Evolutionary conservation across 35 echinoderm and acorn worm genomes (phyloP), one percentile per base, ranked within the genome.

Genomic region (Apostichopus californicus): DNA sequence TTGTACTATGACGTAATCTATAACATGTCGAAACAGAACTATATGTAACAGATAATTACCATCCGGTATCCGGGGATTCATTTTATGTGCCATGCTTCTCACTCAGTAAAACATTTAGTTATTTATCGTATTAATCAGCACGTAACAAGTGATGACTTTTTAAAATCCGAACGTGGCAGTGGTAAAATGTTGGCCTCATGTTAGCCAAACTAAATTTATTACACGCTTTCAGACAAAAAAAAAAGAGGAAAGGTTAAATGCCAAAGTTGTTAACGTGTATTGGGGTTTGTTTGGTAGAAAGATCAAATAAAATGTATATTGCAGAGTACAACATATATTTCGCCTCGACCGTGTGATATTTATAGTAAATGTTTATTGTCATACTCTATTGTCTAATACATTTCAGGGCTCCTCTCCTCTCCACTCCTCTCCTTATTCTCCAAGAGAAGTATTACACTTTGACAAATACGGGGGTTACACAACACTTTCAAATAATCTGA

Each of bases 141-240:
- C 8, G 58, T 61, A 61, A 61, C 12, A 12, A 12, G 58, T 61
- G 12, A 61, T 61, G 12, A 8, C 58, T 61, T 61, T 12, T 61
- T 12, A 9, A 61, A 61, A 61, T 61, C 58, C 58, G 58, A 8
- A 12, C 58, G 58, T 61, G 58, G 1, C 12, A 12, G 58, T 12
- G 12, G 58, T 61, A 61, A 75, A 75, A 75, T 20, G 71, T 20
- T 75, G 71, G 71, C 71, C 71, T 75, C 71, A 75, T 18, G 17
- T 75, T 18, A 75, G 71, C 64, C 71, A 75, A 75, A 75, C 20
- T 75, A 22, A 75, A 75, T 75, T 75, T 75, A 75, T 75, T 75
- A 22, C 71, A 20, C 71, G 71, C 20, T 75, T 75, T 75, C 71
- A 75, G 71, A 75, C 64, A 18, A 4, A 4, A 61, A 5, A 12